Conservation (phyloP, 2,113 vertebrate genomes). For the Hippocampus guttulatus region DNA sequence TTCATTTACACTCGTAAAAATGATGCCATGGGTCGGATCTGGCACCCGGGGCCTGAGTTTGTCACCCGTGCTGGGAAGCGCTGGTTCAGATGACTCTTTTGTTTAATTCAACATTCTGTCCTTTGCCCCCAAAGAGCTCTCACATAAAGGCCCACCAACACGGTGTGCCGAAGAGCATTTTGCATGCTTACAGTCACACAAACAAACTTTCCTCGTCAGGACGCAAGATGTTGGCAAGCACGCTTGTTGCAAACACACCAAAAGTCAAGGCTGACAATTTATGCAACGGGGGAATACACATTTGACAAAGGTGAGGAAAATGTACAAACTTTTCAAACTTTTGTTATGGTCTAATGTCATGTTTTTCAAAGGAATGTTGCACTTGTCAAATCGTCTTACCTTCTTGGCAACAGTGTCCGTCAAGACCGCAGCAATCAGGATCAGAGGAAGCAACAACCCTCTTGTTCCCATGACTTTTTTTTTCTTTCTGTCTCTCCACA, state of each 20-base stretch:
- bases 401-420: conserved; percentile 31
- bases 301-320: background rate
- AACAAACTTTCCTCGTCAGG: conserved; percentile 10
- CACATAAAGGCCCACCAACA: conserved; percentile 29
- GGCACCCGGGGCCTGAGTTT: too few relatives aligned
- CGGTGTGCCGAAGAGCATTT: background rate
- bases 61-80: background rate
- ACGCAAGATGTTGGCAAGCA: conserved; percentile 16
- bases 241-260: conserved; percentile 19
- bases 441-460: conserved; percentile 1
- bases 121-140: background rate
- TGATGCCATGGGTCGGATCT: too few relatives aligned
- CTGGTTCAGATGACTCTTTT: background rate
- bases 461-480: conserved; percentile 36
- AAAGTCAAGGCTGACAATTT: background rate
- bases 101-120: background rate
- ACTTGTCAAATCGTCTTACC: conserved; percentile 32
- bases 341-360: background rate
- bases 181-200: conserved; percentile 24
- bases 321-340: background rate
- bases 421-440: conserved; percentile 42
- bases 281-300: background rate
- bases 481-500: background rate
- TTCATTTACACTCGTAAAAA: too few relatives aligned
- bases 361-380: background rate